phyloP scores from a whole-genome alignment of 2,888 invertebrate species.

The Tribolium freemani region DNA sequence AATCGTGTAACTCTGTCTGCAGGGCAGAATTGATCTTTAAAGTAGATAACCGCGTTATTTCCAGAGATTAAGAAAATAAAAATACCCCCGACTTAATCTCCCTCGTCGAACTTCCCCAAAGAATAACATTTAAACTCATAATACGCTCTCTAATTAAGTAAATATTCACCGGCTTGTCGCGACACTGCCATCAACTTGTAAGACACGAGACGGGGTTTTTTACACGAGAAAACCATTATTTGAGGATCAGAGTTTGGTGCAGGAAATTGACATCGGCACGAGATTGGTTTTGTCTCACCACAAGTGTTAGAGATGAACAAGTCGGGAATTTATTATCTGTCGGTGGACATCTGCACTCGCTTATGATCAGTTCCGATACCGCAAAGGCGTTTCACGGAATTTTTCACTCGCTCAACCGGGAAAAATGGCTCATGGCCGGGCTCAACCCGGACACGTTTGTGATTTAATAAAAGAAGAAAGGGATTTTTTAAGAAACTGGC shows the following conservation, averaged over 20 bases:
- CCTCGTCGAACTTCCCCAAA: not conserved
- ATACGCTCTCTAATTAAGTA: slow-evolving; percentile 20
- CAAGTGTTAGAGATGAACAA: slow-evolving; percentile 46
- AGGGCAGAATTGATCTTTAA: slow-evolving; percentile 38
- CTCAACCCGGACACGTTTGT: not conserved
- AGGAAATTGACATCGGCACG: slow-evolving; percentile 49
- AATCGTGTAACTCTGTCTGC: slow-evolving; percentile 40
- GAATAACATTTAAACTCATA: not conserved
- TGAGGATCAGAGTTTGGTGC: slow-evolving; percentile 35
- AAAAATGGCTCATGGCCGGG: not conserved
- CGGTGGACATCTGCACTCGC: slow-evolving; percentile 48
- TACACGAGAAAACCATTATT: slow-evolving; percentile 40
- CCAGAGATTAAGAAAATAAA: slow-evolving; percentile 25
- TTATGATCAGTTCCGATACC: slow-evolving; percentile 48
- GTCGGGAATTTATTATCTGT: slow-evolving; percentile 49
- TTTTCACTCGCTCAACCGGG: not conserved
- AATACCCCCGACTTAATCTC: not conserved
- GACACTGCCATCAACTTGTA: slow-evolving; percentile 26
- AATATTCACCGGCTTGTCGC: slow-evolving; percentile 5
- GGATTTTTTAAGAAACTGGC: slow-evolving; percentile 16
- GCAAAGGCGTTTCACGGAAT: not conserved
- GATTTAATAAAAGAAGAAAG: slow-evolving; percentile 17
- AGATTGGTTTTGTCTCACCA: slow-evolving; percentile 50
- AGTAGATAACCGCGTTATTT: slow-evolving; percentile 38
- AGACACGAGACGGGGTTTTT: slow-evolving; percentile 18